Evolutionary conservation across 2,797 vertebrate species (phyloP), one percentile per base, ranked within the genome.

Genomic region (Lithobates pipiens): DNA sequence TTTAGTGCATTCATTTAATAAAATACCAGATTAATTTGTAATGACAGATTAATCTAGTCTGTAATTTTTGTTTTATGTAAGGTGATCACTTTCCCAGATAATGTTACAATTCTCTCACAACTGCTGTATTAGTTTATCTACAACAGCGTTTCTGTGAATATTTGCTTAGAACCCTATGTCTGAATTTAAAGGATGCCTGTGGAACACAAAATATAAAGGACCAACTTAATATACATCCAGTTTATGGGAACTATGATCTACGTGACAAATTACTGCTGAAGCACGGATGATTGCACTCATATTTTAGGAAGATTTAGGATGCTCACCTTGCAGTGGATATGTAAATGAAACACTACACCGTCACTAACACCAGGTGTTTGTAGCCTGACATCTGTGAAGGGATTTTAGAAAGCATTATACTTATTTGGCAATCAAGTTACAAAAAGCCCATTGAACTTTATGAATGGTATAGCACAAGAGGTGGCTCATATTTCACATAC

Each of bases 241-340:
- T 70, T 70, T 70, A 34, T 70, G 29, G 29, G 68, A 18, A 34
- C 68, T 57, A 89, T 89, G 90, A 90, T 80, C 77, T 83, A 88
- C 90, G 69, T 88, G 88, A 89, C 89, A 90, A 92, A 90, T 84
- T 89, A 88, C 75, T 77, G 11, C 50, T 89, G 86, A 89, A 88
- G 89, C 78, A 90, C 79, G 87, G 85, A 88, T 88, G 89, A 88
- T 77, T 82, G 13, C 84, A 44, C 88, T 88, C 87, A 88, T 77
- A 90, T 89, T 90, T 90, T 88, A 83, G 88, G 89, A 16, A 90
- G 90, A 90, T 80, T 80, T 80, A 10, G 54, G 42, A 69, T 16
- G 67, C 29, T 80, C 77, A 80, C 67, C 36, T 70, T 80, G 39
- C 25, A 54, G 65, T 54, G 44, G n/a, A 70, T 69, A 80, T 70